Evolutionary conservation across 2,888 invertebrate genomes (phyloP).

Genomic region (Ellobium chinense): DNA sequence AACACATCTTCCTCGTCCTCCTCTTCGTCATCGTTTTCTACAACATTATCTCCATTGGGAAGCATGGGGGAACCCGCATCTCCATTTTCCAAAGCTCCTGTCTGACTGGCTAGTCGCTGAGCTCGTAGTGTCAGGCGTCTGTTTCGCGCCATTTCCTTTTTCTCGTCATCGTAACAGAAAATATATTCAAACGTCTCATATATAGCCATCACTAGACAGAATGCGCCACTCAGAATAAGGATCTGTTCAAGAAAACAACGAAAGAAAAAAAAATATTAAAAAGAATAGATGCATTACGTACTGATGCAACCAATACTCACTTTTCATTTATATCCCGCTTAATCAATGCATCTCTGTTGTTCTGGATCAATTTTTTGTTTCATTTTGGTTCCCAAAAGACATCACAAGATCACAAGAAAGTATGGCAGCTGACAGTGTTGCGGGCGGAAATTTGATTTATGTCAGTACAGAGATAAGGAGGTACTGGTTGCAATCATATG

Average conservation of each 20-base stretch:
- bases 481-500: too few species aligned
- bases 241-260: conserved; percentile 61
- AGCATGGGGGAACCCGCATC: neutral
- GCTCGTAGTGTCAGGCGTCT: conserved; percentile 51
- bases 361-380: too few species aligned
- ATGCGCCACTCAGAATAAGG: conserved; percentile 63
- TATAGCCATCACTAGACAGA: conserved; percentile 69
- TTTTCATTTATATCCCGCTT: too few species aligned
- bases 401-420: too few species aligned
- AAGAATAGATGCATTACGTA: too few species aligned
- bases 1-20: conserved; percentile 37
- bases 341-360: too few species aligned
- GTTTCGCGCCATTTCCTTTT: conserved; percentile 61
- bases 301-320: too few species aligned
- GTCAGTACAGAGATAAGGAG: too few species aligned
- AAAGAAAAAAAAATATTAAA: neutral
- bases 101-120: conserved; percentile 43
- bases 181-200: conserved; percentile 75
- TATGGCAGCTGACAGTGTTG: too few species aligned
- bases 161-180: conserved; percentile 75
- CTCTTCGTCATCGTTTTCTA: neutral
- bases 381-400: too few species aligned
- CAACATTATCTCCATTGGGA: neutral
- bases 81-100: neutral
- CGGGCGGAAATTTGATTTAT: too few species aligned